Evolutionary conservation across 1,140 invertebrate species (phyloP), one percentile per base, ranked within the genome.

Genomic region (Pachypsylla venusta): DNA sequence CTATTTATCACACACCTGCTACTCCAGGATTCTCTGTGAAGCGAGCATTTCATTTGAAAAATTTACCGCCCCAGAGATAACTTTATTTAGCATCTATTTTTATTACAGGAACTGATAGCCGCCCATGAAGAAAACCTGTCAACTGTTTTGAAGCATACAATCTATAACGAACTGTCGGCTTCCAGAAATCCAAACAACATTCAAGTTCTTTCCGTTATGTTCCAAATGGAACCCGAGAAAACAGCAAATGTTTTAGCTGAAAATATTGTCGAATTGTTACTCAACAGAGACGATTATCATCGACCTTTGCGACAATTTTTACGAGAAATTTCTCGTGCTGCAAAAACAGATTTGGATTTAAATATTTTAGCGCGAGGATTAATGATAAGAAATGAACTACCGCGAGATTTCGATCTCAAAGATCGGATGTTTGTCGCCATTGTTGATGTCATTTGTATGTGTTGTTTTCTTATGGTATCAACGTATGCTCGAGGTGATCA

Each of bases 151-250:
- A 93, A 90, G 63, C 84, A 92, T 65, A 93, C 92, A 0, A 85
- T 97, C 62, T 93, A 93, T 72, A 97, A 97, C 73, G 93, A 98
- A 74, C 74, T 98, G 27, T 93, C 91, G 0, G 85, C 86, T 66
- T 81, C 84, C 3, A 78, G 93, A 53, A 95, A 94, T 77, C 88
- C 89, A 0, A 96, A 95, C 73, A 97, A 96, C 71, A 90, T 97
- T 82, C 79, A 84, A 1, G 81, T 94, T 65, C 72, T 93, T 42
- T 81, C 82, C 5, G 84, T 88, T 1, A 84, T 96, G 67, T 89
- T 97, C 66, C 87, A 91, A 70, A 82, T 84, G 22, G 76, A 82
- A 58, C 82, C 85, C 0, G 83, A 87, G 61, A 75, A 79, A 24
- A 81, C 86, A n/a, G 83, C 87, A 0, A 78, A 79, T 59, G 78